Conservation (phyloP, 1,140 invertebrate genomes). For the Neuroterus valhalla region DNA sequence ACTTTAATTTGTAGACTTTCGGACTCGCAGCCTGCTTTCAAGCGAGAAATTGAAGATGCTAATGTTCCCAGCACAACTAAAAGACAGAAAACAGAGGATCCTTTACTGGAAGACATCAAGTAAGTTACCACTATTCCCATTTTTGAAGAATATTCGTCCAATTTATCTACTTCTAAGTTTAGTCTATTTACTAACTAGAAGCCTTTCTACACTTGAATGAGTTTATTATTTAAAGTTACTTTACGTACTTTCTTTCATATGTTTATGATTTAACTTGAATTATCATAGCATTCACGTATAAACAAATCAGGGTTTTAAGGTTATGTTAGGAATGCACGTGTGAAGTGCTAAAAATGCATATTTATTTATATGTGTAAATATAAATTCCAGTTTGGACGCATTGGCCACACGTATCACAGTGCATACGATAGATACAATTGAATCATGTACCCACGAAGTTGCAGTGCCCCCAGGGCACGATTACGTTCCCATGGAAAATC, state of each 20-base stretch:
- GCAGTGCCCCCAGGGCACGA: conserved; percentile 90
- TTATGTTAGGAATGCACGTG: conserved; percentile 4
- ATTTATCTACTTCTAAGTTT: no score
- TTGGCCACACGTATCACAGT: conserved; percentile 84
- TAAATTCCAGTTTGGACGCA: conserved; percentile 76
- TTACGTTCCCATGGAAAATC: conserved; percentile 83
- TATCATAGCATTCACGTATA: no score
- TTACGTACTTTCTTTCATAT: conserved; percentile 26
- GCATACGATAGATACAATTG: conserved; percentile 90
- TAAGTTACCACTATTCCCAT: conserved; percentile 31
- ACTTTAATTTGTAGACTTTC: background rate
- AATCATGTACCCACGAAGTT: conserved; percentile 94
- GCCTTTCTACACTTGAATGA: background rate
- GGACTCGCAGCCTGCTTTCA: background rate
- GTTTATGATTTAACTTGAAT: conserved; percentile 46
- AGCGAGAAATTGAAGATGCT: conserved; percentile 13
- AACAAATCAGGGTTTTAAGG: conserved; percentile 35
- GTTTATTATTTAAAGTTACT: background rate
- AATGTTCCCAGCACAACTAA: background rate
- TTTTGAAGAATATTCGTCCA: no score
- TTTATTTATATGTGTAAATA: conserved; percentile 22
- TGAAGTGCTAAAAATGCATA: conserved; percentile 34
- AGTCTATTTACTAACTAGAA: conserved; percentile 24
- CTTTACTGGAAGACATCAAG: conserved; percentile 34
- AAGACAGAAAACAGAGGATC: conserved; percentile 27